phyloP scores from a whole-genome alignment of 2,797 vertebrate species.

The Lindbergichthys nudifrons region DNA sequence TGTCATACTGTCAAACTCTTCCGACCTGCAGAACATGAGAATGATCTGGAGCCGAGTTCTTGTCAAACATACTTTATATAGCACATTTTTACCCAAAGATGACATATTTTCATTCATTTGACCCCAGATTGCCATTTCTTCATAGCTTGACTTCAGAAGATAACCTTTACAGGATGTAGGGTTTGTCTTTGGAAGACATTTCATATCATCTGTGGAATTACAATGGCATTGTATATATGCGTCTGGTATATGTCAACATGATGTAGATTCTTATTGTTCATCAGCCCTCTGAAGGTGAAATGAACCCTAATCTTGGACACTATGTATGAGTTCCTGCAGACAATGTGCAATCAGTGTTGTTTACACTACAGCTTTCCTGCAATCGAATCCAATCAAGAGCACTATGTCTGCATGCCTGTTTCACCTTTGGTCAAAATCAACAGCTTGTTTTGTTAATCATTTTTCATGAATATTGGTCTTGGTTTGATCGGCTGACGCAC shows the following conservation, averaged over 20 bases:
- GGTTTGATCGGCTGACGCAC: constrained; percentile 27
- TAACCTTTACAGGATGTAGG: too few relatives aligned
- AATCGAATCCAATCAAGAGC: constrained; percentile 75
- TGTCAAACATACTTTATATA: neutral
- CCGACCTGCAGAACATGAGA: constrained; percentile 1
- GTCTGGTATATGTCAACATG: neutral
- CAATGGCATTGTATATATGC: neutral
- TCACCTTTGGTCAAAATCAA: constrained; percentile 58
- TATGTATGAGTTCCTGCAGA: constrained; percentile 62
- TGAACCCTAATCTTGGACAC: constrained; percentile 52
- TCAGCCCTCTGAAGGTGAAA: constrained; percentile 33
- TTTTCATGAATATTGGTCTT: constrained; percentile 57
- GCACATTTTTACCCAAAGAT: neutral
- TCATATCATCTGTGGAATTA: neutral
- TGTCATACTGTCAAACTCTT: constrained; percentile 28
- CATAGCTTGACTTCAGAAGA: neutral
- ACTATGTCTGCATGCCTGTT: constrained; percentile 46
- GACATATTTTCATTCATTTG: too few relatives aligned
- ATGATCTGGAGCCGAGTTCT: neutral
- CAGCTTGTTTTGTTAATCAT: constrained; percentile 59
- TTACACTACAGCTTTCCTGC: constrained; percentile 66
- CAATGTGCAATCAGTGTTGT: constrained; percentile 79
- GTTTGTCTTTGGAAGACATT: neutral
- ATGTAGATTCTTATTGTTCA: constrained; percentile 39
- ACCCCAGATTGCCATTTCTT: too few relatives aligned